Percentiles rank a stretch among this genome's conserved stretches.
These are phyloP conservation scores for Alitta virens DNA, from an alignment of 2,888 invertebrate species.

Conservation along the genomic window DNA sequence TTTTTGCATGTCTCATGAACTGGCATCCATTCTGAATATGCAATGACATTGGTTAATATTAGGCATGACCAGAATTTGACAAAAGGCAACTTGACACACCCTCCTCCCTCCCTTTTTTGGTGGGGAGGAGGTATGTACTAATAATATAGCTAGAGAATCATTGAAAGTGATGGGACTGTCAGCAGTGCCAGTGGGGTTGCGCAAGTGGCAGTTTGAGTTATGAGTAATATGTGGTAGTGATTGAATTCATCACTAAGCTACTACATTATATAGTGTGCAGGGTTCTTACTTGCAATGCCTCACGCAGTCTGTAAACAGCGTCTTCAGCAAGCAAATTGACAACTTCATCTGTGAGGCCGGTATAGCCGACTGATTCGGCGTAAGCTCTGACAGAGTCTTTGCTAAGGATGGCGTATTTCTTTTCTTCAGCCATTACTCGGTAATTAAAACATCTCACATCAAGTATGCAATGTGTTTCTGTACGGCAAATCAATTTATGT, in stretches of 20 bases:
- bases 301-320: conserved; percentile 53
- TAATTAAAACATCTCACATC: conserved; percentile 16
- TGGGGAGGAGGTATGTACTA: no score
- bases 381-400: conserved; percentile 48
- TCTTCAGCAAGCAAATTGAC: conserved; percentile 51
- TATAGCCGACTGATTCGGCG: conserved; percentile 48
- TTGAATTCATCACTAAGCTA: no score
- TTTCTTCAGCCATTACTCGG: conserved; percentile 40
- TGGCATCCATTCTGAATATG: conserved; percentile 45
- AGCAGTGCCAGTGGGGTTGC: no score
- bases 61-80: background rate
- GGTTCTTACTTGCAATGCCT: conserved; percentile 46
- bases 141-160: no score
- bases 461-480: no score
- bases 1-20: conserved; percentile 53
- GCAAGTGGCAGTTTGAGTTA: no score
- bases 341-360: conserved; percentile 46
- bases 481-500: no score
- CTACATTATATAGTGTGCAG: no score
- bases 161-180: no score
- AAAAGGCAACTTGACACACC: no score
- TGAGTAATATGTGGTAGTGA: no score
- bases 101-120: no score
- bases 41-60: background rate
- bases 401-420: conserved; percentile 50